Base-by-base conservation (phyloP, 37 sponge, comb jelly and placozoan genomes). In the Halisarca cf. caerulea region DNA sequence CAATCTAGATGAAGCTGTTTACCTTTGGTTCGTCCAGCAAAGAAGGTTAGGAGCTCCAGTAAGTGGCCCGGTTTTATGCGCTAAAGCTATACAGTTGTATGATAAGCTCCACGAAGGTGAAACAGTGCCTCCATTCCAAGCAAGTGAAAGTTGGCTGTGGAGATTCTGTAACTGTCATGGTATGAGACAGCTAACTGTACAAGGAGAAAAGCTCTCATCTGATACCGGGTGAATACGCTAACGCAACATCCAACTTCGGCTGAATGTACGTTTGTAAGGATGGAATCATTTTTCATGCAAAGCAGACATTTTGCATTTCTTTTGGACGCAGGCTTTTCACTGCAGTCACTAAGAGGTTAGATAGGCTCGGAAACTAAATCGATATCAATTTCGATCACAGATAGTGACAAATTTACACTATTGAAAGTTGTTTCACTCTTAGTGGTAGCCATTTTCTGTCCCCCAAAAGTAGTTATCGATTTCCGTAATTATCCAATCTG, bases 11-110 rank as follows among this genome's bases (percentile, higher is more conserved):
- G 4, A 71, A 72, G 84, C 84, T 32, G 59, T 71, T 53, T 84
- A 84, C 47, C 4, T 84, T 27, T 84, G 74, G 84, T 84, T 84
- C 33, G 27, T 3, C 32, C 84, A 84, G 34, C 43, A 84, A 37
- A 14, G 84, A 24, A 36, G 75, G 58, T 37, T 72, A 73, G 75
- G 35, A 23, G 54, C 53, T 21, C 84, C 73, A 36, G 59, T 72
- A 25, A 53, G 59, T 9, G 73, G 58, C 2, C 84, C 75, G 0
- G 40, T 84, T 40, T 58, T 84, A n/a, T 35, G 58, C 32, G 84
- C 8, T 23, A 86, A 86, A 64, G 87, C 87, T 36, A 36, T n/a
- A 20, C 38, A 79, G 57, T 60, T 86, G 9, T 38, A 79, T 24
- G 39, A 40, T 20, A 57, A 70, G 73, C 35, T 84, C 0, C 59